Evolutionary conservation across 1,140 invertebrate species (phyloP).

Genomic region (Drosophila kurseongensis): DNA sequence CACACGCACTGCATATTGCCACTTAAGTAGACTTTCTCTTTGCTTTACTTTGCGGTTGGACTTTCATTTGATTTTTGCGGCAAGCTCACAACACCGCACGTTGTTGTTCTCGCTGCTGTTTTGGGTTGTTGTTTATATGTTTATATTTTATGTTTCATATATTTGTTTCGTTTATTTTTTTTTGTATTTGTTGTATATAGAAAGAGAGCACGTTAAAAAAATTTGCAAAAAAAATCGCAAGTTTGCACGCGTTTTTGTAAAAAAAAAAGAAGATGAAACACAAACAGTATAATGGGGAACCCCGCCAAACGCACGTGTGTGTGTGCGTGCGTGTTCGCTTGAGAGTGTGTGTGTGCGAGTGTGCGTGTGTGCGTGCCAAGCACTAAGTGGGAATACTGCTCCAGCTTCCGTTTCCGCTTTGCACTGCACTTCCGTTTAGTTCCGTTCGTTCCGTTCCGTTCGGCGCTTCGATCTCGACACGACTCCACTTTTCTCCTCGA

Average conservation of each 20-base stretch:
- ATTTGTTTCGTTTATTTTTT: constrained; percentile 7
- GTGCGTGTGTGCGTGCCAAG: constrained; percentile 24
- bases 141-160: constrained; percentile 3
- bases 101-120: constrained; percentile 52
- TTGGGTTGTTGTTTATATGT: background rate
- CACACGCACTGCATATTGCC: constrained; percentile 64
- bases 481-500: constrained; percentile 40
- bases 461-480: constrained; percentile 75
- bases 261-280: constrained; percentile 7
- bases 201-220: constrained; percentile 71
- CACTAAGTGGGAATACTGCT: constrained; percentile 60
- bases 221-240: constrained; percentile 41
- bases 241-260: constrained; percentile 18
- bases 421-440: constrained; percentile 72
- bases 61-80: constrained; percentile 42
- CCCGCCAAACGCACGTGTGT: constrained; percentile 19
- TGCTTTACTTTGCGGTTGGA: constrained; percentile 25
- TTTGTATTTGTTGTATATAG: constrained; percentile 26
- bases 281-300: constrained; percentile 9
- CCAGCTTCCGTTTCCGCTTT: constrained; percentile 72
- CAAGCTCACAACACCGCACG: constrained; percentile 73
- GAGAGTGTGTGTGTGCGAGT: constrained; percentile 18
- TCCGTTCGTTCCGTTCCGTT: constrained; percentile 46
- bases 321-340: constrained; percentile 4
- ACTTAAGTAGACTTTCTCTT: constrained; percentile 32